A percentile compares a stretch with the other conserved stretches of the same genome.
phyloP scores from a whole-genome alignment of 1,140 invertebrate genomes.

The Cataglyphis hispanica region DNA sequence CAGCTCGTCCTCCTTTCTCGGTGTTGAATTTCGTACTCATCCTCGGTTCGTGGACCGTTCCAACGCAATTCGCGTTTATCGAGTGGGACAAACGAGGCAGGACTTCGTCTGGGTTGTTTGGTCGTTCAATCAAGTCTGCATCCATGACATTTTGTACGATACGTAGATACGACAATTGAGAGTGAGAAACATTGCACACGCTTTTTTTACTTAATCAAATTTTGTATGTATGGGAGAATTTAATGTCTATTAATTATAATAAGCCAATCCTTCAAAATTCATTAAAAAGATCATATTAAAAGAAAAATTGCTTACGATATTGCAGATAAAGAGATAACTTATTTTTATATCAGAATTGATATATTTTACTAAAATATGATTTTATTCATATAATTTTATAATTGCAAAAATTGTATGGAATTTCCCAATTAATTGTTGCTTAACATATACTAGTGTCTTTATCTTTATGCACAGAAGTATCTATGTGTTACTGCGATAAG shows the following conservation, averaged over 20 bases:
- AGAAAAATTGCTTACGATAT: not conserved
- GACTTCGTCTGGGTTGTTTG: conserved; percentile 61
- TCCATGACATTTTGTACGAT: conserved; percentile 55
- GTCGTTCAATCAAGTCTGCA: conserved; percentile 64
- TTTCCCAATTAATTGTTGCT: not conserved
- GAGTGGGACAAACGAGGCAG: conserved; percentile 63
- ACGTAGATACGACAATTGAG: conserved; percentile 32
- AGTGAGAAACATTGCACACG: not conserved
- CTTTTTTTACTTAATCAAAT: not conserved
- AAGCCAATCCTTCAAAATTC: not conserved
- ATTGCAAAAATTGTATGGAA: not conserved
- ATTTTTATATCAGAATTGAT: not conserved
- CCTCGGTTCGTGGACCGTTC: conserved; percentile 66
- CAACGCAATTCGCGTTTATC: conserved; percentile 71
- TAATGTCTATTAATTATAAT: not conserved
- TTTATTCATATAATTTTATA: not conserved
- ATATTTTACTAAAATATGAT: not conserved
- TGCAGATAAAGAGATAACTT: not conserved
- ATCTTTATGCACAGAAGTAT: not conserved
- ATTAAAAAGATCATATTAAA: not conserved
- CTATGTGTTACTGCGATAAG: not conserved
- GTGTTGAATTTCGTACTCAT: conserved; percentile 63
- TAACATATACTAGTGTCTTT: not conserved
- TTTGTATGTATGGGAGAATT: not conserved
- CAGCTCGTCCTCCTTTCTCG: conserved; percentile 35